Conservation (phyloP, 1,140 invertebrate species). For the Paraescarpia echinospica region DNA sequence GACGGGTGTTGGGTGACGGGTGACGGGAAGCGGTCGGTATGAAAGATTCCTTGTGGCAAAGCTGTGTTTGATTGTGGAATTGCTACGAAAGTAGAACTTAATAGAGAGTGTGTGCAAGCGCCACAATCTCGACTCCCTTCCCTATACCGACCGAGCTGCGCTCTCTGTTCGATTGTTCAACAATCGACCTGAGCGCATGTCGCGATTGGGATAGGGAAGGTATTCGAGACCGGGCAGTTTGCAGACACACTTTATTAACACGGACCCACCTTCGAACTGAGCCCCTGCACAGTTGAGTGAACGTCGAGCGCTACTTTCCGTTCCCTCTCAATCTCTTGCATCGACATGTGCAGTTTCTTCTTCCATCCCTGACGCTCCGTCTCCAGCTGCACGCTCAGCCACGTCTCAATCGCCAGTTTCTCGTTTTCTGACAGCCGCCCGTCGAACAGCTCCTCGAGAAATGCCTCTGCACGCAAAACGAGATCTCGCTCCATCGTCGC, state of each 20-base stretch:
- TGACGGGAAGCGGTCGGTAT: too few relatives aligned
- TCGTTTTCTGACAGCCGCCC: background rate
- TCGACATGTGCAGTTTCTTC: slow-evolving; percentile 17
- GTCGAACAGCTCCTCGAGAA: slow-evolving; percentile 6
- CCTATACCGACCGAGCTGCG: too few relatives aligned
- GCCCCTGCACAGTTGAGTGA: slow-evolving; percentile 1
- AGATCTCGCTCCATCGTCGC: slow-evolving; percentile 18
- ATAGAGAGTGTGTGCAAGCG: too few relatives aligned
- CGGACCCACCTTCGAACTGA: background rate
- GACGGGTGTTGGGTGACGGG: too few relatives aligned
- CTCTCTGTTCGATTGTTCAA: too few relatives aligned
- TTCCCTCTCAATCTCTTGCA: slow-evolving; percentile 21
- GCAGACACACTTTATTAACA: background rate
- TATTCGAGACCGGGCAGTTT: too few relatives aligned
- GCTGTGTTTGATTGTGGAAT: too few relatives aligned
- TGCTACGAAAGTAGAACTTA: too few relatives aligned
- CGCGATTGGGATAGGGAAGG: too few relatives aligned
- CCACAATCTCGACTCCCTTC: too few relatives aligned
- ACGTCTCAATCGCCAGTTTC: slow-evolving; percentile 11
- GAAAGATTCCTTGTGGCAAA: too few relatives aligned
- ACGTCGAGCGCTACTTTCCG: slow-evolving; percentile 17
- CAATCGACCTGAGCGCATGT: too few relatives aligned
- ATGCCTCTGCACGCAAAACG: background rate
- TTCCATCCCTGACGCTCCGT: slow-evolving; percentile 11
- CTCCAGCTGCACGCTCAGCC: slow-evolving; percentile 18